Base-by-base conservation (phyloP, 1,140 invertebrate species). In the Ceratina australensis region DNA sequence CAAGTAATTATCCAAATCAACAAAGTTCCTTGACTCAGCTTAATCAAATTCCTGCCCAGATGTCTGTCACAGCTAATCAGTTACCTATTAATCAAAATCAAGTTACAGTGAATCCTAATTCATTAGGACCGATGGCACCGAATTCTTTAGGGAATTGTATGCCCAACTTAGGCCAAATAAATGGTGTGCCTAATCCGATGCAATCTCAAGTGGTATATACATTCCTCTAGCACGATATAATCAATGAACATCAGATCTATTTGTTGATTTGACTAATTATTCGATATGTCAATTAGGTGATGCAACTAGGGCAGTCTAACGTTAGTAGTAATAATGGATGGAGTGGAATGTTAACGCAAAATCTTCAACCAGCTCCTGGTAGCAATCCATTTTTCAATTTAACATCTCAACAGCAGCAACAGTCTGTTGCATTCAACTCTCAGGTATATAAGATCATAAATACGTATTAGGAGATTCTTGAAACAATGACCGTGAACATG, bases 361-460 rank as follows among this genome's bases (percentile, higher is more conserved):
- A 91, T 86, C 82, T 92, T 59, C 90, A 92, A 81, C 92, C 91
- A 64, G 90, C 92, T 50, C 92, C 92, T 13, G 92, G 92, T 52
- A 92, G 89, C 49, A 92, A 92, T 87, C 91, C 92, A 16, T 92
- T 92, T 74, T 90, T 92, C 42, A 92, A 92, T 81, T 88, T 93
- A 69, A 75, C 87, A 26, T n/a, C 82, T 15, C 88, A 87, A 33
- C 88, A 88, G 54, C 73, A 81, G 8, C 81, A 86, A 77, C 80
- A 86, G 61, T 71, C 78, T 71, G 63, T 78, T 52, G 61, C 80
- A n/a, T 87, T 87, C 65, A n/a, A 80, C 49, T 65, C 87, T 73
- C 89, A 91, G 84, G 90, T 90, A 82, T 83, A 26, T 56, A n/a
- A 73, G 61, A 74, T 33, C 63, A 57, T 63, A 71, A 12, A 28